Evolutionary conservation across 2,797 vertebrate genomes (phyloP), one percentile per base, ranked within the genome.

Genomic region (Xerus rutilus): DNA sequence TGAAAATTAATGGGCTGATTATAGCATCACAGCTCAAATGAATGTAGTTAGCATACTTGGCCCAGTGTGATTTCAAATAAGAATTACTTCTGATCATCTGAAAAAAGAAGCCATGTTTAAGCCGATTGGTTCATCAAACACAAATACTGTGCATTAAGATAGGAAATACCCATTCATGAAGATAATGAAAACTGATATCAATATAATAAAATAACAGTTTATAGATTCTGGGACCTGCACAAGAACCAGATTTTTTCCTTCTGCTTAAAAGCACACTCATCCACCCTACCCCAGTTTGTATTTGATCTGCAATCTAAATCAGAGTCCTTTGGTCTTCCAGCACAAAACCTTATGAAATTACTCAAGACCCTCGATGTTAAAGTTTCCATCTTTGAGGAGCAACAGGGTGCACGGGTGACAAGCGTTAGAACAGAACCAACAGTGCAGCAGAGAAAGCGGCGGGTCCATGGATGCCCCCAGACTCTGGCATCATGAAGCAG

Each of bases 161-260:
- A 96, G 97, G 97, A 97, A 77, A 98, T 97, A 97, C 95, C 96
- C 97, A 96, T 95, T 98, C 95, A 97, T 90, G 97, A 98, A 98
- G 98, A 98, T 96, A 98, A 98, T 97, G 96, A 97, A 98, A 98
- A 98, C 96, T 96, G 98, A 98, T 97, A 98, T 85, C 97, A 96
- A 97, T 96, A 97, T 97, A 99, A 99, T 99, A 98, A 99, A 98
- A 98, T 99, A 99, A 99, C 98, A 98, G 97, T 97, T 98, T 97
- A 94, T 89, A 95, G 94, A 98, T 97, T 98, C 97, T 97, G 95
- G 93, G 97, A 97, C 96, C 97, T 96, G 96, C 82, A 95, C 92
- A 97, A 97, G 93, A 97, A 95, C 91, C 95, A 97, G 96, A 70
- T 97, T 89, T 97, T 96, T 91, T 98, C 97, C 97, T 98, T 97